phyloP scores from a whole-genome alignment of 1,140 invertebrate genomes.

The Magallana gigas region DNA sequence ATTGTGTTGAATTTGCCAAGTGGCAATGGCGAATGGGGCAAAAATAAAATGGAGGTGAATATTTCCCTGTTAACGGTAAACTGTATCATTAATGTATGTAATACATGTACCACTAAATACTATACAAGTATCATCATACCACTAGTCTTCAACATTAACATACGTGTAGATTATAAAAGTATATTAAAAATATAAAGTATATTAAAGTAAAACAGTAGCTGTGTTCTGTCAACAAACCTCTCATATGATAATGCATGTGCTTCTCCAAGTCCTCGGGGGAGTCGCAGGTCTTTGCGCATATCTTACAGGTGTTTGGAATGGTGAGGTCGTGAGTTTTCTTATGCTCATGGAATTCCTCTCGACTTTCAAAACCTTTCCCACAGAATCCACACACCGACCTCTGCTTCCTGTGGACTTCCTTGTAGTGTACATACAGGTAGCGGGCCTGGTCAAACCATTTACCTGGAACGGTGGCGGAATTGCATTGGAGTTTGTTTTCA shows the following conservation, averaged over 20 bases:
- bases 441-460: conserved; percentile 38
- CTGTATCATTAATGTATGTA: too few relatives aligned
- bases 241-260: conserved; percentile 26
- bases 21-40: too few relatives aligned
- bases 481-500: too few relatives aligned
- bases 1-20: too few relatives aligned
- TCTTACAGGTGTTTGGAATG: conserved; percentile 17
- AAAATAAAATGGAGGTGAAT: too few relatives aligned
- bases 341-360: neutral
- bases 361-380: neutral
- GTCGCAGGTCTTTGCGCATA: neutral
- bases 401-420: conserved; percentile 1
- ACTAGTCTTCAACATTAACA: too few relatives aligned
- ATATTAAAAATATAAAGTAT: neutral
- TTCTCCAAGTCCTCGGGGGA: conserved; percentile 6
- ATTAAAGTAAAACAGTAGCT: neutral
- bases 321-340: neutral
- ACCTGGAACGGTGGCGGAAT: neutral
- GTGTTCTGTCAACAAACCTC: neutral
- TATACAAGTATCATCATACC: too few relatives aligned
- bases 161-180: too few relatives aligned
- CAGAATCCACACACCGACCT: conserved; percentile 23
- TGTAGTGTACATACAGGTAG: conserved; percentile 41
- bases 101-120: too few relatives aligned
- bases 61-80: too few relatives aligned